Base-by-base conservation (phyloP, 1,140 invertebrate genomes). In the Brachionus rotundiformis region DNA sequence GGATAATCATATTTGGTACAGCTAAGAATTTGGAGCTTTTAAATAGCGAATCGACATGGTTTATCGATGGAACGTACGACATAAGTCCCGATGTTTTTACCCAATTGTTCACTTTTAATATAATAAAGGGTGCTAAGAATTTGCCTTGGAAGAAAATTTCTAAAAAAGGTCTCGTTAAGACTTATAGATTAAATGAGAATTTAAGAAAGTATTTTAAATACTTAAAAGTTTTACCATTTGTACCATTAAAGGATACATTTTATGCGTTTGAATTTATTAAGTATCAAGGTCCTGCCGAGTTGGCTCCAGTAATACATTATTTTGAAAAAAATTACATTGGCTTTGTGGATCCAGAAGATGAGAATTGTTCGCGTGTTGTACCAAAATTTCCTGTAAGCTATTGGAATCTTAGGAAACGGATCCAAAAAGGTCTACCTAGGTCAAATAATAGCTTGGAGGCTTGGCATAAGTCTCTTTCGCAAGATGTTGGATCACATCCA, bases 1-100 rank as follows among this genome's bases (percentile, higher is more conserved):
- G 23, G 23, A 61, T 61, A 23, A 61, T 61, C 23, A 61, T 61
- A 61, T 61, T 61, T 61, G 59, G 59, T 23, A 61, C 59, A 61
- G 23, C n/a, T 23, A 61, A 61, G 23, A 61, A 10, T 61, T 23
- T 61, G 59, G 49, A 54, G n/a, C 49, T 54, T 54, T 54, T 8
- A 54, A 54, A 54, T 41, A 41, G 39, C 39, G 39, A 41, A 41
- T 41, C 39, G n/a, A n/a, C n/a, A 36, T 41, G 39, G 39, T 41
- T 41, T 13, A 41, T 41, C 13, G 39, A 41, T 41, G 39, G 39
- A 2, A 41, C 39, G 8, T 41, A 11, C 13, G 39, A 41, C 8
- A 41, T 41, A 8, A 41, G 39, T 41, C 39, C 39, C 13, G 39
- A 41, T 1, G 39, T 11, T 41, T 41, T 41, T 13, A 41, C 6